phyloP scores from a whole-genome alignment of 2,888 invertebrate species.

The Calameuta idolon region DNA sequence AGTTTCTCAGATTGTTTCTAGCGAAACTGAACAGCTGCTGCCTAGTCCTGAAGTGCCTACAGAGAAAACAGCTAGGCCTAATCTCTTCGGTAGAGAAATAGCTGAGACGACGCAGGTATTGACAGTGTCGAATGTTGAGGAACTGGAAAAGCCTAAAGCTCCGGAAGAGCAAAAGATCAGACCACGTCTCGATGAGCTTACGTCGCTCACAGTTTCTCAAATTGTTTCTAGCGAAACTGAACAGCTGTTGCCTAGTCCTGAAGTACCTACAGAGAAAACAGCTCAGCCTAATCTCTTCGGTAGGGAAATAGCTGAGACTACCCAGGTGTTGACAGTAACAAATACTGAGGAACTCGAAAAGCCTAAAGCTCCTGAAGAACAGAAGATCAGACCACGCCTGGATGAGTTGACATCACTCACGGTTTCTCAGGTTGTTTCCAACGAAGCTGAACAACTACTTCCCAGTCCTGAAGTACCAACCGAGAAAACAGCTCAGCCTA shows the following conservation, averaged over 20 bases:
- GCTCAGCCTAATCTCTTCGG: conserved; percentile 61
- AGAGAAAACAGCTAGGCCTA: conserved; percentile 15
- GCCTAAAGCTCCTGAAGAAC: conserved; percentile 29
- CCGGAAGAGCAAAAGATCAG: conserved; percentile 44
- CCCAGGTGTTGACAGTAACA: conserved; percentile 44
- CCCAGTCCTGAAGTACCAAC: conserved; percentile 27
- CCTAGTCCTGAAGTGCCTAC: conserved; percentile 14
- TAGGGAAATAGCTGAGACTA: conserved; percentile 55
- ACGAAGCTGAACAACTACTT: conserved; percentile 44
- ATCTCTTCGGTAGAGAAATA: conserved; percentile 42
- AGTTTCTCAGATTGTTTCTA: conserved; percentile 36
- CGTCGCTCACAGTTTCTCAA: conserved; percentile 48
- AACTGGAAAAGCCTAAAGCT: conserved; percentile 43
- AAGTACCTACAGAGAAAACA: conserved; percentile 56
- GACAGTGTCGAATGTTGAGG: conserved; percentile 43
- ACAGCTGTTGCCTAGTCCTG: conserved; percentile 32
- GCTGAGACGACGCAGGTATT: conserved; percentile 56
- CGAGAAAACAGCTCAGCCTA: conserved; percentile 48
- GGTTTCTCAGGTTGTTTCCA: conserved; percentile 43
- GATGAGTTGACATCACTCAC: conserved; percentile 45
- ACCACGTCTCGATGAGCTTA: conserved; percentile 47
- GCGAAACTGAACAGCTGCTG: conserved; percentile 5
- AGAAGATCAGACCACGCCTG: conserved; percentile 27
- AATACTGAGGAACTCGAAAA: conserved; percentile 31
- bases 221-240: conserved; percentile 44